Conservation (phyloP, 2,113 vertebrate genomes). For the Zootoca vivipara region DNA sequence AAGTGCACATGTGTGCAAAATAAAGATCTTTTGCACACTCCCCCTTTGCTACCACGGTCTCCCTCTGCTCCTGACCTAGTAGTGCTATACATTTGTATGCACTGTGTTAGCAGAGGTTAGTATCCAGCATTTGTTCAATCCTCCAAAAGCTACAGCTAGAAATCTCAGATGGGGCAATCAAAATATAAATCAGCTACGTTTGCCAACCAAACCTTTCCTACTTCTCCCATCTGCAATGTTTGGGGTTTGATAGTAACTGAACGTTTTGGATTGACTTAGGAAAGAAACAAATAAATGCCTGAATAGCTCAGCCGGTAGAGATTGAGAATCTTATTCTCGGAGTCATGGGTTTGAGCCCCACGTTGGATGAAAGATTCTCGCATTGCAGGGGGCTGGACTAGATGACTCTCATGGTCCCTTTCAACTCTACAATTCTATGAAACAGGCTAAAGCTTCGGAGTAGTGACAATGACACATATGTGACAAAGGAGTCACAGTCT, state of each 20-base stretch:
- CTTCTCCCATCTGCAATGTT: neutral
- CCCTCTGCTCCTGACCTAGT: neutral
- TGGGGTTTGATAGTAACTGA: no score
- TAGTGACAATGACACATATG: neutral
- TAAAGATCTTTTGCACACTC: neutral
- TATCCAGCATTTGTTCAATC: neutral
- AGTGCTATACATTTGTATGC: neutral
- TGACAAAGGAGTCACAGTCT: neutral
- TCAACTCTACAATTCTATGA: neutral
- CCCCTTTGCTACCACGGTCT: neutral
- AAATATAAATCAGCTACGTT: neutral
- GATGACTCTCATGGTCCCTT: no score
- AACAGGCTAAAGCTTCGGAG: neutral
- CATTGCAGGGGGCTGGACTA: no score
- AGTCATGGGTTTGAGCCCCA: neutral
- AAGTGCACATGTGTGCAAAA: neutral
- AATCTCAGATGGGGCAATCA: neutral
- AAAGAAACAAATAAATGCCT: neutral
- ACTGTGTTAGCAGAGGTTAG: neutral
- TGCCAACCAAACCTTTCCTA: neutral
- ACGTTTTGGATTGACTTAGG: neutral
- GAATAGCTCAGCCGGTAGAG: neutral
- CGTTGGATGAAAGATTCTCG: no score
- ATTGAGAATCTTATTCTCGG: neutral
- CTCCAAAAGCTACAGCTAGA: neutral